These are phyloP conservation scores for Tortrix viridana DNA, from an alignment of 2,888 invertebrate species.

Conservation along the genomic window DNA sequence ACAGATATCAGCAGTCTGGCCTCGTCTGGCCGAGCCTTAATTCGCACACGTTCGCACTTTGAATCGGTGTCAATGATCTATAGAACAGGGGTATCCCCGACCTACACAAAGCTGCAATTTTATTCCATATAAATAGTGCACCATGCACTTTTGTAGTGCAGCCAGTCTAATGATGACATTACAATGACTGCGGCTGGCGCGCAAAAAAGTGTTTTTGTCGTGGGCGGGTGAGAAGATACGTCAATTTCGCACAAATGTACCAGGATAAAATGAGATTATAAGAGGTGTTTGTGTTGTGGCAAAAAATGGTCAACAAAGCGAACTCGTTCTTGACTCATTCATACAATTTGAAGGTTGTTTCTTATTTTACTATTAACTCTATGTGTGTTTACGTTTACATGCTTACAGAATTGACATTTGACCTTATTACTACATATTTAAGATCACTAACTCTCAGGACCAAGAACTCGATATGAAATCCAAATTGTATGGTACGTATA, in stretches of 20 bases:
- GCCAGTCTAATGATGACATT: conserved; percentile 72
- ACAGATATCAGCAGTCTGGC: conserved; percentile 41
- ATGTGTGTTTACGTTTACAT: conserved; percentile 2
- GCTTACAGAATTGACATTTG: neutral
- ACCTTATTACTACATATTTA: no score
- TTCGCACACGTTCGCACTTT: conserved; percentile 56
- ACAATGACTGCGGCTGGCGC: conserved; percentile 76
- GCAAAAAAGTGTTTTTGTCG: conserved; percentile 58
- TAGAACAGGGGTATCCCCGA: conserved; percentile 68
- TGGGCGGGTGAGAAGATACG: conserved; percentile 72
- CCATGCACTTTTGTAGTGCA: conserved; percentile 72
- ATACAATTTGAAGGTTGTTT: conserved; percentile 37
- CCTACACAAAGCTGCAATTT: conserved; percentile 71
- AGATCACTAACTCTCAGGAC: no score
- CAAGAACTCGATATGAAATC: no score
- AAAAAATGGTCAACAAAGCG: conserved; percentile 47
- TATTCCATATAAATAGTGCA: conserved; percentile 59
- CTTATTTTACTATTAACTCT: conserved; percentile 35
- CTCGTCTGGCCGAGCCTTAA: conserved; percentile 47
- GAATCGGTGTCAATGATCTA: conserved; percentile 27
- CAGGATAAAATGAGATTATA: conserved; percentile 61
- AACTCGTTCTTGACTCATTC: conserved; percentile 35
- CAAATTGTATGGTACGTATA: no score
- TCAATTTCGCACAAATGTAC: conserved; percentile 82
- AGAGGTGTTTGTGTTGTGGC: conserved; percentile 60